Base-by-base conservation (phyloP, 2,113 vertebrate species). In the Sprattus sprattus region DNA sequence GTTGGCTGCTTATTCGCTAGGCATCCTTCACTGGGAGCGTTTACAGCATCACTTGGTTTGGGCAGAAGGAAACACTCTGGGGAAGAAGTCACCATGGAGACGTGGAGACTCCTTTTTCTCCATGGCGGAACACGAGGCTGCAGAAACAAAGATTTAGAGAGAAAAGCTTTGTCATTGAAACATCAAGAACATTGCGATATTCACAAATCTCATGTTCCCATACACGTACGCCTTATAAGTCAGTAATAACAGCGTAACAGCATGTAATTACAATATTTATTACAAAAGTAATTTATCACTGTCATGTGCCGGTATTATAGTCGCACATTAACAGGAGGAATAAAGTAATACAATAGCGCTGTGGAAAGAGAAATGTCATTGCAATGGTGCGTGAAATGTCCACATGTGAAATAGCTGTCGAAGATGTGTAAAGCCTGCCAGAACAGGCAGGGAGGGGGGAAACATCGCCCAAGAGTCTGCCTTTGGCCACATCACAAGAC, bases 401-500 rank as follows among this genome's bases (percentile, higher is more conserved):
- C 71, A 78, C 64, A 78, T 78, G 71, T 32, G 25, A 78, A 78
- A 78, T 32, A 32, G 11, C 71, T 78, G 71, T 39, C 71, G 13
- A 39, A 32, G 25, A 78, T 32, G 71, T 15, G 28, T 1, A 3
- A 78, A 11, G 28, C n/a, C 64, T 71, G 64, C 64, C 64, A 71
- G 32, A 78, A 13, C 32, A 15, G 71, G 13, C 25, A 39, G 71
- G 71, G 32, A 5, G 8, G 28, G 71, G 28, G 10, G 71, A 78
- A 15, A 39, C 0, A 32, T 15, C 28, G 28, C 28, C 11, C 39
- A 15, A 78, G 71, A 32, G 25, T 32, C 52, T 45, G 47, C 28
- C 49, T 87, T 67, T 85, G 85, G 85, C 81, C 25, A 39, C 25
- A 86, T 82, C 82, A 82, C 86, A 89, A 90, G 82, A 91, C 83